These are phyloP conservation scores for Planiliza haematocheilus DNA, from an alignment of 2,113 vertebrate genomes.

Conservation along the genomic window DNA sequence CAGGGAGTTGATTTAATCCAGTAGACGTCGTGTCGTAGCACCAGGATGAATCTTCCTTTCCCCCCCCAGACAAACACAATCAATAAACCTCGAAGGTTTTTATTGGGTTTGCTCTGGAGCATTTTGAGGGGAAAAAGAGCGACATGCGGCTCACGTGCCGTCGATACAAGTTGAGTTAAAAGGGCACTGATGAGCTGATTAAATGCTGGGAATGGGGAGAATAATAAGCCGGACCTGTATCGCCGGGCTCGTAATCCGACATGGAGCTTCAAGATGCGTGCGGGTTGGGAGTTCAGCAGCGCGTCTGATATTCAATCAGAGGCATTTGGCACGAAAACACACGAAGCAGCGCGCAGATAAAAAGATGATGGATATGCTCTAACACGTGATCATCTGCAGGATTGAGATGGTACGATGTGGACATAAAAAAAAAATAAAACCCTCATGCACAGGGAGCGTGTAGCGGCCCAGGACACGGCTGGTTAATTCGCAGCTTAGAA, in stretches of 20 bases:
- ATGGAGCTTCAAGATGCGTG: conserved; percentile 20
- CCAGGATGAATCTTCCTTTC: background rate
- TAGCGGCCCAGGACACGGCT: conserved; percentile 13
- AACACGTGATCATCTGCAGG: conserved; percentile 10
- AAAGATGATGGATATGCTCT: background rate
- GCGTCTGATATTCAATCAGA: conserved; percentile 38
- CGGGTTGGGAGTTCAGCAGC: background rate
- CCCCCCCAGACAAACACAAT: background rate
- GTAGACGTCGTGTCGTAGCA: background rate
- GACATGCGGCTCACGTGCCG: conserved; percentile 8
- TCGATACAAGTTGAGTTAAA: background rate
- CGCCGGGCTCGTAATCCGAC: background rate
- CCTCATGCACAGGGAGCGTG: background rate
- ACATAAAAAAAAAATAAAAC: no score
- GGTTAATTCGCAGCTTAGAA: background rate
- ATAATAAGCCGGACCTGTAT: conserved; percentile 21
- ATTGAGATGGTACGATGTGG: background rate
- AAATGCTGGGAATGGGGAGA: background rate
- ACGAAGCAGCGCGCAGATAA: conserved; percentile 16
- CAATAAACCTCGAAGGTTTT: conserved; percentile 10
- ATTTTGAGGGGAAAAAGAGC: conserved; percentile 19
- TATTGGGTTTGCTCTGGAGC: background rate
- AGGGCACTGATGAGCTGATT: conserved; percentile 27
- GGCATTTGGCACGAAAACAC: conserved; percentile 19
- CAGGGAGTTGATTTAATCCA: background rate